phyloP scores from a whole-genome alignment of 2,888 invertebrate species.

The Ectemnius continuus region DNA sequence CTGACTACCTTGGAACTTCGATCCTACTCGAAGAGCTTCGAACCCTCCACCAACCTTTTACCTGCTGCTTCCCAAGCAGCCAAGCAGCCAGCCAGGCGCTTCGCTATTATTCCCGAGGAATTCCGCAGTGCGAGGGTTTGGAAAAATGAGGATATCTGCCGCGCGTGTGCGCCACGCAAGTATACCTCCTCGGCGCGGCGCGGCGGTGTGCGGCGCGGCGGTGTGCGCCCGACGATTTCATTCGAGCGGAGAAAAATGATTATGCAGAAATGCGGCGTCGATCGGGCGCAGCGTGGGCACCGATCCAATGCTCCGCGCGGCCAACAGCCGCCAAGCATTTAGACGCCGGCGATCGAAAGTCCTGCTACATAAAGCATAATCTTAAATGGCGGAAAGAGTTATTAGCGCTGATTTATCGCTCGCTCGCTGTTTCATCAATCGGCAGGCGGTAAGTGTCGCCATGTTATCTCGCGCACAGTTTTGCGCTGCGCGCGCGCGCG shows the following conservation, averaged over 20 bases:
- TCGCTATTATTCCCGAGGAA: not conserved
- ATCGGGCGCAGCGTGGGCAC: constrained; percentile 2
- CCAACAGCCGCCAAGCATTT: not conserved
- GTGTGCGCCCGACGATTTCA: constrained; percentile 8
- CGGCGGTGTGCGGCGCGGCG: too few species aligned
- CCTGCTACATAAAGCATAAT: not conserved
- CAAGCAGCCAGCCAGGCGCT: too few species aligned
- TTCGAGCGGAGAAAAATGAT: constrained; percentile 11
- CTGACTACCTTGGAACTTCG: too few species aligned
- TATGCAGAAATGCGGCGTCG: constrained; percentile 10
- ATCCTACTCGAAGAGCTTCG: not conserved
- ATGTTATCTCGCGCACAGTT: too few species aligned
- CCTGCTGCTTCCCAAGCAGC: not conserved
- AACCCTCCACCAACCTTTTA: not conserved
- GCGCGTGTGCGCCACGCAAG: too few species aligned
- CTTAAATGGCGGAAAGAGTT: not conserved
- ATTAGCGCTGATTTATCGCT: not conserved
- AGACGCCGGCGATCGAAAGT: constrained; percentile 8
- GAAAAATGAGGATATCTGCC: constrained; percentile 4
- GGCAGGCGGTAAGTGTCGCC: too few species aligned
- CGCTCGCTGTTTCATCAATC: too few species aligned
- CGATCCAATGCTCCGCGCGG: too few species aligned
- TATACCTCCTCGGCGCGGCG: not conserved
- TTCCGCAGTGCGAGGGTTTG: constrained; percentile 10
- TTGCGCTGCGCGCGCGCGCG: too few species aligned